Evolutionary conservation across 2,888 invertebrate species (phyloP).

Genomic region (Blastobasis adustella): DNA sequence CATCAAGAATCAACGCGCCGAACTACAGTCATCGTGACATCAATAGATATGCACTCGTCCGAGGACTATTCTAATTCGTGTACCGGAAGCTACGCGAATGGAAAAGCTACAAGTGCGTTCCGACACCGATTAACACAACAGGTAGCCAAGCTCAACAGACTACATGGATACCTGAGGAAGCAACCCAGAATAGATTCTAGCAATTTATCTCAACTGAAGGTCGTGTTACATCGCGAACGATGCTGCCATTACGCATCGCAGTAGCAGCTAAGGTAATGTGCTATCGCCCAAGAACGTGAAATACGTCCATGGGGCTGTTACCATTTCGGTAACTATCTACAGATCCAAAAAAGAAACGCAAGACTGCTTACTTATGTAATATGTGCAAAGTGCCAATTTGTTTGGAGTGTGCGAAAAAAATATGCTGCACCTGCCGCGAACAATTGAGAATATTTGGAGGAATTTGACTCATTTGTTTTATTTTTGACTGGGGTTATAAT

Average conservation of each 20-base stretch:
- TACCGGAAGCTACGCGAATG: constrained; percentile 1
- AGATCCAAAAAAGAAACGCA: neutral
- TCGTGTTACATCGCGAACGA: neutral
- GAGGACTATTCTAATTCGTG: constrained; percentile 1
- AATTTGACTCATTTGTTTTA: too few relatives aligned
- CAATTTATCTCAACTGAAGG: neutral
- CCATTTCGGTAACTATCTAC: neutral
- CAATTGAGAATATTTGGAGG: too few relatives aligned
- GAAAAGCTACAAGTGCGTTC: constrained; percentile 1
- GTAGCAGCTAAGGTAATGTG: neutral
- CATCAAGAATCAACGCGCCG: neutral
- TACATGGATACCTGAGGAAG: neutral
- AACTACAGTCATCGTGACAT: neutral
- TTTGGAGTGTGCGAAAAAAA: too few relatives aligned
- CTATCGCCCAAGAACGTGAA: neutral
- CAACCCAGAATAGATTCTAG: neutral
- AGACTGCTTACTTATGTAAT: too few relatives aligned
- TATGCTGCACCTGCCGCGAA: too few relatives aligned
- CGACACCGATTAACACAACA: neutral
- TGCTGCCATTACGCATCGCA: neutral
- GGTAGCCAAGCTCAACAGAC: neutral
- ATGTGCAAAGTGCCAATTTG: too few relatives aligned
- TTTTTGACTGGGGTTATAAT: too few relatives aligned
- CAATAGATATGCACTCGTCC: neutral
- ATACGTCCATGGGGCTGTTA: neutral